Conservation (phyloP, 2,797 vertebrate genomes). For the Bradypodion pumilum region DNA sequence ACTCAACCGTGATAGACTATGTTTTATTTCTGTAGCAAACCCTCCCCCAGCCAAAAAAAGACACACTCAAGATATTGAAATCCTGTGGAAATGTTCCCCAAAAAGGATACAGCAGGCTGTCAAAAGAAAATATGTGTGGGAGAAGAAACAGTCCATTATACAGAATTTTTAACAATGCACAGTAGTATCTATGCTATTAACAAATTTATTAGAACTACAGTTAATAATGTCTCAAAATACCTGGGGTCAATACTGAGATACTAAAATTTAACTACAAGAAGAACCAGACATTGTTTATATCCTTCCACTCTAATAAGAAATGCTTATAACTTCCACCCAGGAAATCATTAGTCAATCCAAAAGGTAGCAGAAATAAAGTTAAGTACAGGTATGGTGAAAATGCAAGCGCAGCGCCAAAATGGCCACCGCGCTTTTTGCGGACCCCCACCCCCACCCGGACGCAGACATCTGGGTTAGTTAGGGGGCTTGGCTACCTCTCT, state of each 20-base stretch:
- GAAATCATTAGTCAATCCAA: conserved; percentile 44
- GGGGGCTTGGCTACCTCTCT: too few relatives aligned
- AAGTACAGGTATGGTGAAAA: conserved; percentile 19
- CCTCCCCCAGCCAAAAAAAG: neutral
- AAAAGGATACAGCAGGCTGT: neutral
- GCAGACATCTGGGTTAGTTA: too few relatives aligned
- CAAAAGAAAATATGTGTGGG: neutral
- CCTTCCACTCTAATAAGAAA: conserved; percentile 31
- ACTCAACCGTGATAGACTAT: neutral
- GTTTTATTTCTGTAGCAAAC: neutral
- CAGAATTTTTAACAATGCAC: neutral
- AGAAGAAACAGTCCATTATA: neutral
- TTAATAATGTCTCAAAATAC: neutral
- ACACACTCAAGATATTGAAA: neutral
- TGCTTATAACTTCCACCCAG: conserved; percentile 54
- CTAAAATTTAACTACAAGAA: neutral
- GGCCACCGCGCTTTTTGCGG: too few relatives aligned
- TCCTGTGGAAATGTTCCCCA: neutral
- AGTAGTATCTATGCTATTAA: neutral
- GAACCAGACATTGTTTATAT: neutral
- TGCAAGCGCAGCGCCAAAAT: too few relatives aligned
- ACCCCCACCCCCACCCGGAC: too few relatives aligned
- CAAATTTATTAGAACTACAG: neutral
- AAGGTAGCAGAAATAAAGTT: conserved; percentile 39
- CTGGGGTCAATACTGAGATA: neutral